phyloP scores from a whole-genome alignment of 2,888 invertebrate species.

The Argynnis bischoffii region DNA sequence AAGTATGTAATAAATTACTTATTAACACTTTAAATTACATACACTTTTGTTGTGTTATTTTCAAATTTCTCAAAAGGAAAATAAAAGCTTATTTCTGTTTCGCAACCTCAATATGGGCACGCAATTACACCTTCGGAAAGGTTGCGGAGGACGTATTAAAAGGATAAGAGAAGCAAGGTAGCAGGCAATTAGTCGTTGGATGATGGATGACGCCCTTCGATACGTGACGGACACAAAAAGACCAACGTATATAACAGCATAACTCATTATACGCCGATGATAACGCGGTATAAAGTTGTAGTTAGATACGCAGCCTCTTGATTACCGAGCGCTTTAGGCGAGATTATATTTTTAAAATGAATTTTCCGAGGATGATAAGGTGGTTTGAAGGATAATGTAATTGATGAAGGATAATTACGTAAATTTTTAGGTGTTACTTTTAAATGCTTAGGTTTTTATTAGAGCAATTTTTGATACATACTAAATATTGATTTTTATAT shows the following conservation, averaged over 20 bases:
- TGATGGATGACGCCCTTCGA: conserved; percentile 77
- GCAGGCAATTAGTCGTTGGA: conserved; percentile 78
- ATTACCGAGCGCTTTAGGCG: conserved; percentile 56
- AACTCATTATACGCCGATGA: conserved; percentile 80
- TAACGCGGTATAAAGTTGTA: conserved; percentile 74
- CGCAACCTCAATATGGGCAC: conserved; percentile 60
- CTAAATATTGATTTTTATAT: no score
- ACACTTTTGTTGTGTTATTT: not conserved
- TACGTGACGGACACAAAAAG: conserved; percentile 76
- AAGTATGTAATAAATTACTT: no score
- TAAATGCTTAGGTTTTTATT: no score
- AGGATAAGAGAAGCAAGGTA: conserved; percentile 78
- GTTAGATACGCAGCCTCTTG: conserved; percentile 71
- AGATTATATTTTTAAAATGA: conserved; percentile 62
- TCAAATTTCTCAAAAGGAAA: conserved; percentile 1
- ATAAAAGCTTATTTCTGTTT: conserved; percentile 22
- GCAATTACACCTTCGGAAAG: conserved; percentile 71
- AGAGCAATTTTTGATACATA: no score
- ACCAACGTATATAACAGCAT: conserved; percentile 58
- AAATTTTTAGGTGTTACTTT: not conserved
- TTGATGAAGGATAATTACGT: conserved; percentile 7
- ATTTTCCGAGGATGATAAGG: conserved; percentile 34
- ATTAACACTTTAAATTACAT: not conserved
- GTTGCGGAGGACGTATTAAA: conserved; percentile 76
- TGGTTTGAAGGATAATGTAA: conserved; percentile 22